phyloP scores from a whole-genome alignment of 1,140 invertebrate species.

The Tetramorium simillimum region DNA sequence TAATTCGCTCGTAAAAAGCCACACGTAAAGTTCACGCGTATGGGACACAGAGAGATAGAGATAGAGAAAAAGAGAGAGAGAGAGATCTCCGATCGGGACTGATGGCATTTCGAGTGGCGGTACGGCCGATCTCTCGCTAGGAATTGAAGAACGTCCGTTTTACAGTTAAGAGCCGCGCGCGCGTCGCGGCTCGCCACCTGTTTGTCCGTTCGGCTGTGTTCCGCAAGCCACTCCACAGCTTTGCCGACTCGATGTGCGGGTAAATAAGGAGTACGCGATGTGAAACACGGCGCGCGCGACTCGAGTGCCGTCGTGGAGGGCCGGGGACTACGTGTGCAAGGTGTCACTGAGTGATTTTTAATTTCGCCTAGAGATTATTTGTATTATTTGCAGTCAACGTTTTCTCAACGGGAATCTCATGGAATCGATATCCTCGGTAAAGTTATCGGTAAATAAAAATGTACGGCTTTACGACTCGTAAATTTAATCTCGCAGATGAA shows the following conservation, averaged over 20 bases:
- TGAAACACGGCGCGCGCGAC: constrained; percentile 39
- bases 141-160: constrained; percentile 55
- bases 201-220: constrained; percentile 63
- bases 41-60: not conserved
- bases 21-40: not conserved
- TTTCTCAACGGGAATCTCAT: constrained; percentile 19
- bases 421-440: constrained; percentile 3
- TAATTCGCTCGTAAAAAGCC: constrained; percentile 15
- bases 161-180: constrained; percentile 63
- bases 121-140: constrained; percentile 24
- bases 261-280: constrained; percentile 65
- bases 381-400: constrained; percentile 50
- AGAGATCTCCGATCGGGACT: not conserved
- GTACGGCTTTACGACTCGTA: not conserved
- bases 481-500: not conserved
- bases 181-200: constrained; percentile 50
- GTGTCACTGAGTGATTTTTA: constrained; percentile 44
- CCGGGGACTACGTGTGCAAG: constrained; percentile 6
- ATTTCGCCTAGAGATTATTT: constrained; percentile 34
- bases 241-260: constrained; percentile 54
- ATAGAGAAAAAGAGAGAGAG: not conserved
- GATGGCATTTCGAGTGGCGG: constrained; percentile 37
- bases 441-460: not conserved
- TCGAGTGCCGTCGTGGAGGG: constrained; percentile 59
- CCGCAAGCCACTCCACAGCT: constrained; percentile 67